A percentile compares a stretch with the other conserved stretches of the same genome.
phyloP scores from a whole-genome alignment of 1,140 invertebrate genomes.

The Arion vulgaris region DNA sequence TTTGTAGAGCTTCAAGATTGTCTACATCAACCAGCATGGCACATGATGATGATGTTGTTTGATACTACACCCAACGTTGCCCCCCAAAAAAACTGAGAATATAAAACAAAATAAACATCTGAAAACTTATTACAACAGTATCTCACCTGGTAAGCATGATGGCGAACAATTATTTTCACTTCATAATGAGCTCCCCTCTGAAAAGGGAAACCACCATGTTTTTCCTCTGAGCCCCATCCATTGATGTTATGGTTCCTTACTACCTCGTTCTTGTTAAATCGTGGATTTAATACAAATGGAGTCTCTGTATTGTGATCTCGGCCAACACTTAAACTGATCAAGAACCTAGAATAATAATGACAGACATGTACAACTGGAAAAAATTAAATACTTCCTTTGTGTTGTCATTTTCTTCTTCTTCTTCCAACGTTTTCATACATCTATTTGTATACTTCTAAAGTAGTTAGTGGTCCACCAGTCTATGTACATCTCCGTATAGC shows the following conservation, averaged over 20 bases:
- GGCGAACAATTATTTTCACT: slow-evolving; percentile 72
- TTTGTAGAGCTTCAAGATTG: no score
- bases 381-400: background rate
- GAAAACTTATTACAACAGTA: no score
- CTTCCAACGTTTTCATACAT: no score
- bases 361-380: background rate
- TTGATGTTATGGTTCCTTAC: slow-evolving; percentile 81
- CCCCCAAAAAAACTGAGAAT: no score
- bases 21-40: no score
- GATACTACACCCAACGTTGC: no score
- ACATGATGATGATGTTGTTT: no score
- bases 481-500: no score
- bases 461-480: no score
- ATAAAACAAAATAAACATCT: no score
- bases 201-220: slow-evolving; percentile 78
- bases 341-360: background rate
- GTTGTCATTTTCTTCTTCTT: no score
- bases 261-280: slow-evolving; percentile 67
- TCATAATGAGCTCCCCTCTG: slow-evolving; percentile 80
- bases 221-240: slow-evolving; percentile 82
- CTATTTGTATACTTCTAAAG: no score
- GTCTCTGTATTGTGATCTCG: background rate
- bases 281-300: slow-evolving; percentile 44
- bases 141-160: slow-evolving; percentile 72
- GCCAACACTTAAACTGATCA: slow-evolving; percentile 9